Conservation (phyloP, 2,888 invertebrate genomes). For the Pristionchus mayeri region DNA sequence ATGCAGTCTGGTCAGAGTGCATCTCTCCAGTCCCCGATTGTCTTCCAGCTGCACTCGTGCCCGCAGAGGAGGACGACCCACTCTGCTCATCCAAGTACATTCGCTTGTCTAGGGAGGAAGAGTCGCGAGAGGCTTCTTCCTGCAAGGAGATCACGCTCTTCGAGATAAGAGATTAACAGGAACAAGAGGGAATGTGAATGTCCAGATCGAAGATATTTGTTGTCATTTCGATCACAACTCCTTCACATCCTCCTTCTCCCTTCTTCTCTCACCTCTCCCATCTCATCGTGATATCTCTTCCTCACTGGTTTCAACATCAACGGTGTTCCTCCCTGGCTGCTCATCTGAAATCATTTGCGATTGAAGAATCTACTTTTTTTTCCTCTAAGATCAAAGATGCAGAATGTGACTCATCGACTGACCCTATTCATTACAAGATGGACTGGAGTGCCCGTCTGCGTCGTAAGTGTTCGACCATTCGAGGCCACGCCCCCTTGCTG, state of each 20-base stretch:
- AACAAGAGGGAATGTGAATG: too few species aligned
- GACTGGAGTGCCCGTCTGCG: neutral
- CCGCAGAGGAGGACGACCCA: neutral
- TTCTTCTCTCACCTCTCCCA: neutral
- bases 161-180: too few species aligned
- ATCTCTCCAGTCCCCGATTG: neutral
- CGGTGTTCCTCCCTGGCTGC: neutral
- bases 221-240: too few species aligned
- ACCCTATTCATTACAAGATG: neutral
- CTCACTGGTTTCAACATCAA: neutral
- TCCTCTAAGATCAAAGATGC: neutral
- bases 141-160: too few species aligned
- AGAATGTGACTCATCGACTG: neutral
- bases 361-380: too few species aligned
- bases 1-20: neutral
- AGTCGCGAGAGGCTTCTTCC: neutral
- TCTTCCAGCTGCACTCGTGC: neutral
- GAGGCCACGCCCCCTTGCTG: constrained; percentile 20
- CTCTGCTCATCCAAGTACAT: neutral
- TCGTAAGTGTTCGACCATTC: neutral
- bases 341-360: neutral
- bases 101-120: constrained; percentile 10
- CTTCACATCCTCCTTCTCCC: neutral
- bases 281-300: constrained; percentile 40
- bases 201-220: too few species aligned